Evolutionary conservation across 1,140 invertebrate genomes (phyloP).

Genomic region (Bombus affinis): DNA sequence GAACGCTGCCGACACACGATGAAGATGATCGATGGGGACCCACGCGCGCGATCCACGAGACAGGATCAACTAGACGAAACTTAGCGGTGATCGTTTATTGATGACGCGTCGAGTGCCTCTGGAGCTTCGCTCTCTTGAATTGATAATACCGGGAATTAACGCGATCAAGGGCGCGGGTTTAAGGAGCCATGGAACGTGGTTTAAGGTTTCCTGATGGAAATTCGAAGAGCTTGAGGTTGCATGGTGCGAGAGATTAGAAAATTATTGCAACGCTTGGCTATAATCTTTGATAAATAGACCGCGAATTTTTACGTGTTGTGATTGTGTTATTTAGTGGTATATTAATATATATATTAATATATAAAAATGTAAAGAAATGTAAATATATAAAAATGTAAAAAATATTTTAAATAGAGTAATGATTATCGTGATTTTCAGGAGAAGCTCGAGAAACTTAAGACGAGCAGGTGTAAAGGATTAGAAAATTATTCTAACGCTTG

Average conservation of each 20-base stretch:
- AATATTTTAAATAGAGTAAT: neutral
- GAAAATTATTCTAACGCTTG: neutral
- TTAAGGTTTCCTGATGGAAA: neutral
- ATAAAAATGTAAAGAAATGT: neutral
- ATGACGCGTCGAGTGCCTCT: slow-evolving; percentile 19
- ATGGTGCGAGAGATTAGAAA: neutral
- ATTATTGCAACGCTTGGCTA: neutral
- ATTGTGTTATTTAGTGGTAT: no score
- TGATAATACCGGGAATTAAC: slow-evolving; percentile 27
- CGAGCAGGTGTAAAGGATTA: neutral
- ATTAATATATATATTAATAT: no score
- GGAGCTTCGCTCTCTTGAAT: slow-evolving; percentile 9
- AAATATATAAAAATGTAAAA: neutral
- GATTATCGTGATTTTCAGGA: no score
- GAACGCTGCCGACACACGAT: neutral
- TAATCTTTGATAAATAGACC: neutral
- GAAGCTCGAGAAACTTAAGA: neutral
- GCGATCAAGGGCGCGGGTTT: neutral
- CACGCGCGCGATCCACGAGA: neutral
- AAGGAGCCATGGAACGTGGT: neutral
- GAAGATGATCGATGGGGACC: slow-evolving; percentile 8
- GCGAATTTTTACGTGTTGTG: neutral
- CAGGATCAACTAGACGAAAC: neutral
- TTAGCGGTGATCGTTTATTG: slow-evolving; percentile 15
- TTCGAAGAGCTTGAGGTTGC: no score